These are phyloP conservation scores for Bembecia ichneumoniformis DNA, from an alignment of 2,888 invertebrate genomes.

Conservation along the genomic window DNA sequence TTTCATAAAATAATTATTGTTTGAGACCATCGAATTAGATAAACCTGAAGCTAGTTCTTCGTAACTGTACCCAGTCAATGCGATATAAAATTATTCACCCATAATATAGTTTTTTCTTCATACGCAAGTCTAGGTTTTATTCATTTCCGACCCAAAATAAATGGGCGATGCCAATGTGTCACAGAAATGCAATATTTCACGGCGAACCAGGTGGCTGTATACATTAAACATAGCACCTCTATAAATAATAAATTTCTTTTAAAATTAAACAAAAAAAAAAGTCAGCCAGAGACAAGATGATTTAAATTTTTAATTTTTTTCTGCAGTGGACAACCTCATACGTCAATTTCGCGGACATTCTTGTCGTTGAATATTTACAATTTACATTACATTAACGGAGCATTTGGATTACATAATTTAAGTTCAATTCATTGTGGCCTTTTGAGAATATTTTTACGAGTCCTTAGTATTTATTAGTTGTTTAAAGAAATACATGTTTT, in stretches of 20 bases:
- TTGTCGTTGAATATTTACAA: too few species aligned
- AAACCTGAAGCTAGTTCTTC: neutral
- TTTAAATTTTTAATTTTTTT: neutral
- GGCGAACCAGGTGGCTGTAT: constrained; percentile 52
- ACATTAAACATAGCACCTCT: constrained; percentile 42
- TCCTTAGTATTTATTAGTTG: too few species aligned
- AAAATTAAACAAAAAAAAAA: neutral
- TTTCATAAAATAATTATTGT: too few species aligned
- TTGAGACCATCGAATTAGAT: too few species aligned
- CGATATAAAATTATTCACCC: constrained; percentile 8
- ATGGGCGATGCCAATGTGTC: constrained; percentile 58
- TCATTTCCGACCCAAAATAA: constrained; percentile 48
- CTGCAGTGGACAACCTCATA: neutral
- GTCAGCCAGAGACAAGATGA: neutral
- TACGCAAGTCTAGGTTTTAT: constrained; percentile 45
- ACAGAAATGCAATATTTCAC: constrained; percentile 54
- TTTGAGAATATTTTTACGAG: too few species aligned
- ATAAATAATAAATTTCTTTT: neutral
- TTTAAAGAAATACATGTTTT: too few species aligned
- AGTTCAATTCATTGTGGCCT: too few species aligned
- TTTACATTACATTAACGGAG: too few species aligned
- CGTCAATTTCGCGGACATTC: too few species aligned
- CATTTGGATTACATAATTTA: too few species aligned
- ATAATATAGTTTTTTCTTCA: constrained; percentile 24
- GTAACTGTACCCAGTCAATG: constrained; percentile 13